Percentiles rank a stretch among this genome's conserved stretches.
These are phyloP conservation scores for Oscheius sp. DNA, from an alignment of 2,888 invertebrate species.

Conservation along the genomic window DNA sequence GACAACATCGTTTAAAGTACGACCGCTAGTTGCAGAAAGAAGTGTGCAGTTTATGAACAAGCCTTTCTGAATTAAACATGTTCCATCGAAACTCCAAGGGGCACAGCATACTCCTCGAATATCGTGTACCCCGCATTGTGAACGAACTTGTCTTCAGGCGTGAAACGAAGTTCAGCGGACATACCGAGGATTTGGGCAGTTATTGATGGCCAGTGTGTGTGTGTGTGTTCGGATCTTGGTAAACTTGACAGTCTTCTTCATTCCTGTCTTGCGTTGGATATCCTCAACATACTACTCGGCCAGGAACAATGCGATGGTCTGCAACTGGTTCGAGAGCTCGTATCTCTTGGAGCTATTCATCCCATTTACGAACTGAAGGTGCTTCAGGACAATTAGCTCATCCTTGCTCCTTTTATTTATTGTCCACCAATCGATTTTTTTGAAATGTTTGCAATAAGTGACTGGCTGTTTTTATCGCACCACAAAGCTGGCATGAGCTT, in stretches of 20 bases:
- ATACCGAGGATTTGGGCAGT: neutral
- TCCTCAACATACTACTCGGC: constrained; percentile 16
- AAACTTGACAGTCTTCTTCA: constrained; percentile 7
- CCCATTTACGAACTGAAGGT: too few species aligned
- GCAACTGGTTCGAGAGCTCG: constrained; percentile 34
- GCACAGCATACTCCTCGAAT: constrained; percentile 5
- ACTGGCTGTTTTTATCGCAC: too few species aligned
- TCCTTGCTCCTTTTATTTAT: neutral
- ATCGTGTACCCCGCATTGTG: constrained; percentile 9
- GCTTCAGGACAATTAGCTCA: constrained; percentile 9
- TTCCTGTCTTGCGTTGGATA: neutral
- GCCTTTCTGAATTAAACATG: neutral
- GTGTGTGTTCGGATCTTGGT: constrained; percentile 15
- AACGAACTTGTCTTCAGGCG: neutral
- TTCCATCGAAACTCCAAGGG: neutral
- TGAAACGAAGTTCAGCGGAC: neutral
- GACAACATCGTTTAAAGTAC: too few species aligned
- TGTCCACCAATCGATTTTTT: neutral
- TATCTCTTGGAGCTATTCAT: constrained; percentile 31
- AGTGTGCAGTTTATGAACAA: too few species aligned
- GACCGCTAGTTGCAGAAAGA: too few species aligned
- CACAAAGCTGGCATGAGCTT: too few species aligned
- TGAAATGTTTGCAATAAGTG: too few species aligned
- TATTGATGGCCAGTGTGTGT: neutral
- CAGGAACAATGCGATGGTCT: constrained; percentile 36